A percentile compares a stretch with the other conserved stretches of the same genome.
These are phyloP conservation scores for Entosphenus tridentatus DNA, from an alignment of 2,113 vertebrate genomes.

Conservation along the genomic window DNA sequence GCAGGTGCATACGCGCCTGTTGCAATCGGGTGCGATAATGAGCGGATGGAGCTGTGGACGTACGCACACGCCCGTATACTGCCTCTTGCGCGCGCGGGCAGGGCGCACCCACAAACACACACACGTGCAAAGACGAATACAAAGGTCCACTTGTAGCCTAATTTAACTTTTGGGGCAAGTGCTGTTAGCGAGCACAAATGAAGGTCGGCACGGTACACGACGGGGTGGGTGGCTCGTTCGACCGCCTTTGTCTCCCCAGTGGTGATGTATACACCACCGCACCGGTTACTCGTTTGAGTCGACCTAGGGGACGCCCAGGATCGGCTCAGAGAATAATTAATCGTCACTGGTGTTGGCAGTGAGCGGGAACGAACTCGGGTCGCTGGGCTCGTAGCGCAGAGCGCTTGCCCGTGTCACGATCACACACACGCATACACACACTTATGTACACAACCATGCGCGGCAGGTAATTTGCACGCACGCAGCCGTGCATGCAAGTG, in stretches of 20 bases:
- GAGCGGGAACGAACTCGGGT: no score
- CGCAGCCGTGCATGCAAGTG: background rate
- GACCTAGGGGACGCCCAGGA: no score
- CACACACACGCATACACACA: conserved; percentile 1
- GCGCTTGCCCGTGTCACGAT: background rate
- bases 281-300: no score
- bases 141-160: background rate
- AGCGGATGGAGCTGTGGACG: background rate
- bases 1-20: no score
- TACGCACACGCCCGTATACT: background rate
- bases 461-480: background rate
- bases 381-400: no score
- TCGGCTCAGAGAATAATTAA: no score
- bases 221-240: background rate
- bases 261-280: no score
- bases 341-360: no score
- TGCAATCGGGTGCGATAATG: no score
- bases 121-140: background rate
- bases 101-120: background rate
- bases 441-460: background rate
- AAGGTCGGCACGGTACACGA: background rate
- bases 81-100: background rate
- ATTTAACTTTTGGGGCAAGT: background rate
- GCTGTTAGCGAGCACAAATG: background rate
- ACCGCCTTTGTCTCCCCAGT: no score